Percentiles rank a stretch among this genome's conserved stretches.
Conservation (phyloP, 2,113 vertebrate genomes). For the Zingel zingel region DNA sequence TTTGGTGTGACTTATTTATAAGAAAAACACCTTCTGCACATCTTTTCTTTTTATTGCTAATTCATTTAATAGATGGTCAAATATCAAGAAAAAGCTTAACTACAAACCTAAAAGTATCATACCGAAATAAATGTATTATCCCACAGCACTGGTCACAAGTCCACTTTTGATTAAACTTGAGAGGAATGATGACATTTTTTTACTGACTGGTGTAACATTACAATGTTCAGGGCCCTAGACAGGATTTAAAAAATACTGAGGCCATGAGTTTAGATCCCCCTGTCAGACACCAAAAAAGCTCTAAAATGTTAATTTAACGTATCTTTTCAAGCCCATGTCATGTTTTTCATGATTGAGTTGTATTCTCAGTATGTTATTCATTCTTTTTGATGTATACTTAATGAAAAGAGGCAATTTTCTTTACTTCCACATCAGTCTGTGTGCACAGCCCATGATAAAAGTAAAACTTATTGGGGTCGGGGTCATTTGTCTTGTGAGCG, state of each 20-base stretch:
- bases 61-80: neutral
- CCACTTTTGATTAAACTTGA: neutral
- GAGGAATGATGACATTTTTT: neutral
- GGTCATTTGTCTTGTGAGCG: constrained; percentile 53
- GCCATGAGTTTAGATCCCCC: too few species aligned
- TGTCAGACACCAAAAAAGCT: neutral
- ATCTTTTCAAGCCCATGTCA: neutral
- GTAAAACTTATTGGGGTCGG: constrained; percentile 52
- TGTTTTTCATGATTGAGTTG: neutral
- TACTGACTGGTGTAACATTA: neutral
- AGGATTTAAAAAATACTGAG: neutral
- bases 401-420: neutral
- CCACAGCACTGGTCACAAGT: neutral
- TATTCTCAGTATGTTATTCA: neutral
- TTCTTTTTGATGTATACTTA: neutral
- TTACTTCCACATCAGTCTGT: constrained; percentile 69
- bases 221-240: neutral
- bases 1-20: neutral
- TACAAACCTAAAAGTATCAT: too few species aligned
- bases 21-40: neutral
- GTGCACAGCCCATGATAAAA: constrained; percentile 73
- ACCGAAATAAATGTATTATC: too few species aligned
- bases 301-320: neutral
- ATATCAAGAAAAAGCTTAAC: neutral
- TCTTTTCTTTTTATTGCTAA: neutral